Evolutionary conservation across 1,140 invertebrate genomes (phyloP).

Genomic region (Lethrus apterus): DNA sequence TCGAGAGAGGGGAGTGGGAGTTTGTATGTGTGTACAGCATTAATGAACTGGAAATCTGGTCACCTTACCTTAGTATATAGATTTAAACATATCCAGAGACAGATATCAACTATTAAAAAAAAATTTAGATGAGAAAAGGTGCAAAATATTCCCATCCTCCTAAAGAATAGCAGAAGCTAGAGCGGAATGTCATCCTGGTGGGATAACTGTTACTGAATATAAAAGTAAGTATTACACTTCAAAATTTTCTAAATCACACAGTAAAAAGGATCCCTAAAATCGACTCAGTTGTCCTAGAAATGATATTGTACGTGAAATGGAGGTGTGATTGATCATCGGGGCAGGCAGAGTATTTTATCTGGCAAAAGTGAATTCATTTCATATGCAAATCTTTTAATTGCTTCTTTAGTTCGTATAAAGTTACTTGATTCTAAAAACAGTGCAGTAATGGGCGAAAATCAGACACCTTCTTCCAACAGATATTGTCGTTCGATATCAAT

Average conservation of each 20-base stretch:
- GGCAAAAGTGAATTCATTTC: background rate
- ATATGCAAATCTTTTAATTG: constrained; percentile 5
- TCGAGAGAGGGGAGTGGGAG: too few relatives aligned
- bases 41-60: too few relatives aligned
- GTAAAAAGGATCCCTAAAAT: background rate
- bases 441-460: constrained; percentile 1
- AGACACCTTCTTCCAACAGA: background rate
- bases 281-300: background rate
- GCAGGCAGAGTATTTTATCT: background rate
- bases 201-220: too few relatives aligned
- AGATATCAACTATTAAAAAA: constrained; percentile 1
- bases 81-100: background rate
- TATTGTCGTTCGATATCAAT: background rate
- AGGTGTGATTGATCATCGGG: background rate
- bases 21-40: too few relatives aligned
- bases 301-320: constrained; percentile 6
- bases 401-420: constrained; percentile 1
- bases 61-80: too few relatives aligned
- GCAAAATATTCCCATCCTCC: too few relatives aligned
- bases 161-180: constrained; percentile 3
- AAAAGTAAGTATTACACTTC: too few relatives aligned
- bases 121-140: background rate
- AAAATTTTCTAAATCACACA: constrained; percentile 4
- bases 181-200: background rate
- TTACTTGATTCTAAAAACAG: constrained; percentile 4